These are phyloP conservation scores for Acrossocheilus fasciatus DNA, from an alignment of 2,797 vertebrate genomes.

Conservation along the genomic window DNA sequence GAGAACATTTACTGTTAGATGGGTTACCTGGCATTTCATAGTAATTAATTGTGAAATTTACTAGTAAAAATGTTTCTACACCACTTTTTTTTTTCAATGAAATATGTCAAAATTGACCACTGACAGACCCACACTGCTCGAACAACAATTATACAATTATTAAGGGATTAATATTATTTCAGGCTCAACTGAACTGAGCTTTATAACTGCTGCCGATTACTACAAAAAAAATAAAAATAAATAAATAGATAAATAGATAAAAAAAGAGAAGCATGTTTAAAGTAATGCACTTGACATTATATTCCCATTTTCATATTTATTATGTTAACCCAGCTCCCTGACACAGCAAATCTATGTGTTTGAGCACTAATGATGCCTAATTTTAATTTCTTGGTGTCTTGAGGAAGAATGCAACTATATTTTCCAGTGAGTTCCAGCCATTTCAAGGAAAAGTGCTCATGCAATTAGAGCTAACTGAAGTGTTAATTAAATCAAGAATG, in stretches of 20 bases:
- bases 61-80: no score
- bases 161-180: neutral
- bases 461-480: slow-evolving; percentile 83
- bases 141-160: no score
- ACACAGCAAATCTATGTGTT: slow-evolving; percentile 22
- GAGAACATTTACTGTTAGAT: no score
- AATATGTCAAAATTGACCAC: no score
- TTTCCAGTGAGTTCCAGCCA: slow-evolving; percentile 73
- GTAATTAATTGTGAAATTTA: no score
- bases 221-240: neutral
- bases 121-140: no score
- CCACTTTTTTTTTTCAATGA: no score
- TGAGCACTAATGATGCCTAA: slow-evolving; percentile 77
- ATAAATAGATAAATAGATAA: neutral
- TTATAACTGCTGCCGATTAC: neutral
- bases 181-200: neutral
- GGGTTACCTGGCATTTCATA: no score
- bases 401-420: slow-evolving; percentile 74
- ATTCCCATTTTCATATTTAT: neutral
- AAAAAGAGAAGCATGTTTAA: neutral
- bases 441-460: slow-evolving; percentile 79
- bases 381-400: slow-evolving; percentile 77
- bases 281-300: neutral
- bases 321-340: slow-evolving; percentile 70
- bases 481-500: slow-evolving; percentile 82